Evolutionary conservation across 2,113 vertebrate species (phyloP).

Genomic region (Neomonachus schauinslandi): DNA sequence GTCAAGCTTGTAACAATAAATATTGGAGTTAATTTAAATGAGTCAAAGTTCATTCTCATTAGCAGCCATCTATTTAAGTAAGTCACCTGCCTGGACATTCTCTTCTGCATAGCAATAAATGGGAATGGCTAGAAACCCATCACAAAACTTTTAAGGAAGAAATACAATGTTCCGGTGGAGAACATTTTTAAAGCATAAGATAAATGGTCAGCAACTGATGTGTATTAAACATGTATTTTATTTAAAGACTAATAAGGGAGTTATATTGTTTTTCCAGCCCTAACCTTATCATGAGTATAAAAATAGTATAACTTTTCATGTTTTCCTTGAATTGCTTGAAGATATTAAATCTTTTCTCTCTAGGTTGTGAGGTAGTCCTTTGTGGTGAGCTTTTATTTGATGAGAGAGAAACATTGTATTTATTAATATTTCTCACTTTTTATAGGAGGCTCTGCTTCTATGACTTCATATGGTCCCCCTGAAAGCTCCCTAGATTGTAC

Average conservation of each 20-base stretch:
- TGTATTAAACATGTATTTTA: background rate
- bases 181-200: conserved; percentile 75
- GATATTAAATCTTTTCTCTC: conserved; percentile 58
- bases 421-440: conserved; percentile 85
- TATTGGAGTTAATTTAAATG: conserved; percentile 86
- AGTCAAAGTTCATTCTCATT: conserved; percentile 87
- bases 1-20: conserved; percentile 84
- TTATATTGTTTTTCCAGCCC: conserved; percentile 57
- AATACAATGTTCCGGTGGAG: conserved; percentile 79
- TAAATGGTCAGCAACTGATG: conserved; percentile 51
- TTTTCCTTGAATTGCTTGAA: conserved; percentile 58
- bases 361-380: conserved; percentile 53
- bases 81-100: conserved; percentile 76
- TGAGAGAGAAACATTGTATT: conserved; percentile 74
- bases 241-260: conserved; percentile 37
- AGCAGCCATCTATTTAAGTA: conserved; percentile 77
- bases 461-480: conserved; percentile 80
- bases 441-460: conserved; percentile 73
- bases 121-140: conserved; percentile 75
- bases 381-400: conserved; percentile 68
- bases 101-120: conserved; percentile 67
- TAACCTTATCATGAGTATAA: conserved; percentile 13
- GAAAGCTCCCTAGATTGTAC: conserved; percentile 82
- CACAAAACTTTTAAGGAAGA: conserved; percentile 79
- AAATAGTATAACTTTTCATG: background rate